Evolutionary conservation across 2,888 invertebrate species (phyloP).

Genomic region (Drosophila borborema): DNA sequence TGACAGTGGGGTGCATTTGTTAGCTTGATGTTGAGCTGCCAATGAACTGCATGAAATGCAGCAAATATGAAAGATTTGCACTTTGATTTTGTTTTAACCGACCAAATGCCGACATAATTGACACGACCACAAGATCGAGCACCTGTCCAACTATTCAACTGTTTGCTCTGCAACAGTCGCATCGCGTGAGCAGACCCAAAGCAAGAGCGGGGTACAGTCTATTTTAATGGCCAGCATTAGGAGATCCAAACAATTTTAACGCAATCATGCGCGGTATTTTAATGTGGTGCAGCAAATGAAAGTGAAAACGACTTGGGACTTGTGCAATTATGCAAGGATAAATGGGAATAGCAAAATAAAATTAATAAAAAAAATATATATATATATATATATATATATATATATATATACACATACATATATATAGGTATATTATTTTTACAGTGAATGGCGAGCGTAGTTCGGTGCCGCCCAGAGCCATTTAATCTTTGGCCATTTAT

Average conservation of each 20-base stretch:
- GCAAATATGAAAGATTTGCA: constrained; percentile 78
- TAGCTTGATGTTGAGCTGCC: constrained; percentile 40
- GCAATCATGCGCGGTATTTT: constrained; percentile 81
- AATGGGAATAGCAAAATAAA: constrained; percentile 29
- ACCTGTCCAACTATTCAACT: constrained; percentile 42
- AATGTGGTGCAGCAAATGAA: constrained; percentile 77
- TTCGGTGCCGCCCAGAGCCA: constrained; percentile 29
- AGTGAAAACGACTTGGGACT: constrained; percentile 71
- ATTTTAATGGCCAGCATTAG: constrained; percentile 79
- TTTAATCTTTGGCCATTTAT: constrained; percentile 48
- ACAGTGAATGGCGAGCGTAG: constrained; percentile 22
- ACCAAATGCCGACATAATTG: constrained; percentile 75
- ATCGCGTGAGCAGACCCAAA: constrained; percentile 2
- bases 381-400: neutral
- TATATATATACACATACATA: neutral
- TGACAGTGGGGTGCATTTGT: constrained; percentile 7
- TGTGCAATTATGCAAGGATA: constrained; percentile 64
- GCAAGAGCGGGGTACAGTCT: neutral
- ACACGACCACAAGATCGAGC: constrained; percentile 56
- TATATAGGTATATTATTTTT: neutral
- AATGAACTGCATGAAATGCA: constrained; percentile 66
- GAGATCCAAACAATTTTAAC: constrained; percentile 81
- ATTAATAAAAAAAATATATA: neutral
- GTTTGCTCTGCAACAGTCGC: constrained; percentile 10
- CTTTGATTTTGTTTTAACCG: constrained; percentile 74